phyloP scores from a whole-genome alignment of 2,797 vertebrate genomes.

The Alca torda region DNA sequence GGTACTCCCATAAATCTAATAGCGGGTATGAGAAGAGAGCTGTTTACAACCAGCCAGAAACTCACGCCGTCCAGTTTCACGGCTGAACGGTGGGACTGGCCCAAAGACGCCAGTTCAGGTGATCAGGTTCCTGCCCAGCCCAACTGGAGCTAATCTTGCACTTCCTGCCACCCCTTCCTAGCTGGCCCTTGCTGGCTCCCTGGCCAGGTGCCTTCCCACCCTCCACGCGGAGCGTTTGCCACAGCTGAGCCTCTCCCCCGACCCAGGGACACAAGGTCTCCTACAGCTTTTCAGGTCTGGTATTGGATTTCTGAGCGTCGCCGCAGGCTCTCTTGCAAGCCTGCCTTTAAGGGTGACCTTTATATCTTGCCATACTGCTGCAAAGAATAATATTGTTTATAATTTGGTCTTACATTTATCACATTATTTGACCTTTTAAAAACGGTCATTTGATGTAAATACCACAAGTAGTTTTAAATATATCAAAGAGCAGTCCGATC shows the following conservation, averaged over 20 bases:
- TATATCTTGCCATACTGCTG: background rate
- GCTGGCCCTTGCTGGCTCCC: background rate
- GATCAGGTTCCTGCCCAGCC: background rate
- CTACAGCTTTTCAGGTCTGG: background rate
- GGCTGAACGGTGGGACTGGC: background rate
- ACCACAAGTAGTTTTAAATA: background rate
- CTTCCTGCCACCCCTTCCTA: background rate
- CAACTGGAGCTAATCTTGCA: background rate
- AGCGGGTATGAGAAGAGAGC: background rate
- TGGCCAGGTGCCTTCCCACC: background rate
- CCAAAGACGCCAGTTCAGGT: background rate
- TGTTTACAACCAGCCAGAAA: background rate
- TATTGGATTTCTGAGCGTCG: background rate
- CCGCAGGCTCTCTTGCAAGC: background rate
- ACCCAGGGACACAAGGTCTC: background rate
- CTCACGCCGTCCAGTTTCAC: rapidly evolving
- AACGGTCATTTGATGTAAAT: background rate
- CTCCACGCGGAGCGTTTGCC: rapidly evolving
- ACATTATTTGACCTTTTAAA: slow-evolving; percentile 21
- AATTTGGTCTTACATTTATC: slow-evolving; percentile 9
- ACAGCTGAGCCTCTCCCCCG: background rate
- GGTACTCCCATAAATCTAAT: background rate
- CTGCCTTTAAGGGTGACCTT: background rate
- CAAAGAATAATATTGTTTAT: background rate
- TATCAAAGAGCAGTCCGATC: background rate